These are phyloP conservation scores for Oncorhynchus masou DNA, from an alignment of 2,113 vertebrate genomes.

Conservation along the genomic window DNA sequence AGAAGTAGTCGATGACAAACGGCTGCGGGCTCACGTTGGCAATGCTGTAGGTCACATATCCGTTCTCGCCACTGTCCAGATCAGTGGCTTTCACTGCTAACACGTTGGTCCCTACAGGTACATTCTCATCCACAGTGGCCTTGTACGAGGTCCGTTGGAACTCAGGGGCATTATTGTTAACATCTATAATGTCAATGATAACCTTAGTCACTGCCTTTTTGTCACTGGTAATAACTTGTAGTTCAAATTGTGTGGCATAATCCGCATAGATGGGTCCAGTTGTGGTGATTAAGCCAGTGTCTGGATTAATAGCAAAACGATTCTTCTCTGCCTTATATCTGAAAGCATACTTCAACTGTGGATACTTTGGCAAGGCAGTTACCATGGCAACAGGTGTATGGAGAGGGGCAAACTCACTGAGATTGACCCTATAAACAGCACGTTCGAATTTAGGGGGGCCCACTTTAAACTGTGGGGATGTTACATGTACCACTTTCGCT, in stretches of 20 bases:
- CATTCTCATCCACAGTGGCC: constrained; percentile 90
- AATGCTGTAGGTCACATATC: constrained; percentile 95
- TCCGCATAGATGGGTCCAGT: constrained; percentile 82
- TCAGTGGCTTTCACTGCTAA: constrained; percentile 84
- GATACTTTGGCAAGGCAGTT: constrained; percentile 80
- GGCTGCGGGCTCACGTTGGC: constrained; percentile 86
- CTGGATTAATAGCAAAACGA: constrained; percentile 83
- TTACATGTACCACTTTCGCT: constrained; percentile 85
- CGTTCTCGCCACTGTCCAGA: constrained; percentile 89
- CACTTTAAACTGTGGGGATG: constrained; percentile 83
- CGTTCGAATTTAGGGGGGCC: constrained; percentile 86
- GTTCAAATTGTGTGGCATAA: constrained; percentile 77
- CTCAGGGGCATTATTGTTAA: constrained; percentile 90
- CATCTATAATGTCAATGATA: constrained; percentile 82
- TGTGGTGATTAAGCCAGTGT: constrained; percentile 91
- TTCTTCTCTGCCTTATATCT: constrained; percentile 78
- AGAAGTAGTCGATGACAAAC: constrained; percentile 91
- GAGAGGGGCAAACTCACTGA: constrained; percentile 92
- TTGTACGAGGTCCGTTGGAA: constrained; percentile 90
- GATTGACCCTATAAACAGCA: constrained; percentile 86
- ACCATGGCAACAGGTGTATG: constrained; percentile 90
- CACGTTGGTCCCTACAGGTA: constrained; percentile 84
- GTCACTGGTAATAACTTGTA: constrained; percentile 87
- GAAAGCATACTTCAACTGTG: constrained; percentile 85
- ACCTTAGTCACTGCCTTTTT: constrained; percentile 84